These are phyloP conservation scores for Spatula versicolor DNA, from an alignment of 2,797 vertebrate genomes.

Conservation along the genomic window DNA sequence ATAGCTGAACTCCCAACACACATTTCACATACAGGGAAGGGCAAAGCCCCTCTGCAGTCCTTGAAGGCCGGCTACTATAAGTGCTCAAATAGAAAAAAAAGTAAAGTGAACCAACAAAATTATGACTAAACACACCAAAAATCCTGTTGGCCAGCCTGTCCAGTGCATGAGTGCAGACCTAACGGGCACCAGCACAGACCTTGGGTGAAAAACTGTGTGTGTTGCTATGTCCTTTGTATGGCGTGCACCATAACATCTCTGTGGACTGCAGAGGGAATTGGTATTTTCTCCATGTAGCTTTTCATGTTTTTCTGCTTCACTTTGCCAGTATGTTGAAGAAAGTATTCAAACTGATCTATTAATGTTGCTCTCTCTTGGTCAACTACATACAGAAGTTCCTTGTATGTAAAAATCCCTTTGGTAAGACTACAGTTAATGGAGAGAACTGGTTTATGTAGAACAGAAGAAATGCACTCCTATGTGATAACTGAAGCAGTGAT, in stretches of 20 bases:
- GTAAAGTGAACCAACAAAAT: not conserved
- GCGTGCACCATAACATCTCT: not conserved
- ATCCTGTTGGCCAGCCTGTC: not conserved
- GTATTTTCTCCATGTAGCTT: not conserved
- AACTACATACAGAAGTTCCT: not conserved
- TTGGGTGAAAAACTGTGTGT: rapidly evolving
- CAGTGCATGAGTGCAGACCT: not conserved
- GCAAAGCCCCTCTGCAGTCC: not conserved
- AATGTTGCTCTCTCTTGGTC: not conserved
- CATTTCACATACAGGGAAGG: not conserved
- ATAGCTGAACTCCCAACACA: not conserved
- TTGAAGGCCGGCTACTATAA: not conserved
- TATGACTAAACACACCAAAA: too few relatives aligned
- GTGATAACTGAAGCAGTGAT: not conserved
- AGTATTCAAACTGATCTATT: not conserved
- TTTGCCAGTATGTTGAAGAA: not conserved
- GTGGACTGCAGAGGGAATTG: rapidly evolving
- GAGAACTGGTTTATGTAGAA: not conserved
- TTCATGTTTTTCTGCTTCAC: not conserved
- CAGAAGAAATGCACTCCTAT: not conserved
- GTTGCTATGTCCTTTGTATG: rapidly evolving
- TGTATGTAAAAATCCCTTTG: too few relatives aligned
- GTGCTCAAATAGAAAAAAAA: too few relatives aligned
- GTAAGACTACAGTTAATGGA: rapidly evolving
- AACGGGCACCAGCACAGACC: not conserved